Base-by-base conservation (phyloP, 2,888 invertebrate species). In the Eupithecia centaureata region DNA sequence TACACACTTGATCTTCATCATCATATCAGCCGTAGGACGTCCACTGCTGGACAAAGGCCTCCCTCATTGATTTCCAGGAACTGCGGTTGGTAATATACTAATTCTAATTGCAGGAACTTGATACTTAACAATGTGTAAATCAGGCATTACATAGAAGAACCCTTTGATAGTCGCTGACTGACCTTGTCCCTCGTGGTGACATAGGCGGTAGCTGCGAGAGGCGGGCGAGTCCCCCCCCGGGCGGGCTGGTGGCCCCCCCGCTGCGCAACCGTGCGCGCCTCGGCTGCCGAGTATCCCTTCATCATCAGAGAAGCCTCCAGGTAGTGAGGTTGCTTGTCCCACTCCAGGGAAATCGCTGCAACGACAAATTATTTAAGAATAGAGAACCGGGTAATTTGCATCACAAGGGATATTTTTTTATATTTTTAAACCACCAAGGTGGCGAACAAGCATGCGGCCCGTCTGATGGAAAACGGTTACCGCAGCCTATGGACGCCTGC, bases 261-360 rank as follows among this genome's bases (percentile, higher is more conserved):
- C 76, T 77, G 81, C 81, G 90, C 90, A 79, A 87, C 90, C 81
- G 77, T 89, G 73, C 89, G 92, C 85, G 94, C 93, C 83, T 92
- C 92, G 87, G 90, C 90, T 89, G 89, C 91, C 72, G 87, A 88
- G 91, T 94, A 94, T 67, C 94, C 96, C 95, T 94, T 96, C 96
- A 95, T 97, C 97, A 96, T 97, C 97, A 96, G 96, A 96, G 97
- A 97, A 96, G 94, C 97, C 96, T 95, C 96, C 95, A 93, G 92
- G 93, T 94, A 94, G 88, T 94, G 94, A 93, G 94, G 94, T 86
- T 93, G 94, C 88, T 93, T 88, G 91, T 93, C 93, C 94, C 94
- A 94, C 92, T 94, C 94, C 94, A 94, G 92, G 87, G 94, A 93
- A 90, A 94, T 94, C 93, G 94, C 93, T 94, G 85, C 54, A 59